phyloP scores from a whole-genome alignment of 37 sponge, comb jelly and placozoan species.

The Ianthella basta region DNA sequence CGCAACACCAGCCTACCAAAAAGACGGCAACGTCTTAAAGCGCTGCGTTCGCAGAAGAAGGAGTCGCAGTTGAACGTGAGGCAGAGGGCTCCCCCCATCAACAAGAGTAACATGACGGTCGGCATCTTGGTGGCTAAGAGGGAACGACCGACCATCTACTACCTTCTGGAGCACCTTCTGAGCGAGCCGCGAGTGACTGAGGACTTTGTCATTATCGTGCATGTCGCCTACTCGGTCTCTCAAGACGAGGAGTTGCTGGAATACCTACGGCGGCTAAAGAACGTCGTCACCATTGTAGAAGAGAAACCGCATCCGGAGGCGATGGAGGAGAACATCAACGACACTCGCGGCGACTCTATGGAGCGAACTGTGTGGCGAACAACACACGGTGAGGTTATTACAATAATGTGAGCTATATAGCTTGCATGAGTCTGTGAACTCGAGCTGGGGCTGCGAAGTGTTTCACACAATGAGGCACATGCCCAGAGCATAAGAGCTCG shows the following conservation, averaged over 20 bases:
- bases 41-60: no score
- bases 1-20: no score
- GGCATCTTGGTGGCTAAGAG: slow-evolving; percentile 39
- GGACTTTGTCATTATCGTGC: slow-evolving; percentile 28
- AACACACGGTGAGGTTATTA: slow-evolving; percentile 46
- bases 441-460: no score
- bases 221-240: slow-evolving; percentile 2
- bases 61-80: no score
- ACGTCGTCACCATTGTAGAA: neutral
- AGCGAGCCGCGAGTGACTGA: neutral
- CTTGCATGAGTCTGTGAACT: no score
- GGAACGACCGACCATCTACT: slow-evolving; percentile 19
- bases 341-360: slow-evolving; percentile 39
- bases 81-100: no score
- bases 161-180: neutral
- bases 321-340: slow-evolving; percentile 16
- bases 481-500: no score
- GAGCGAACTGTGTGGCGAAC: slow-evolving; percentile 44
- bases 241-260: slow-evolving; percentile 5
- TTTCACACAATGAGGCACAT: no score
- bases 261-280: neutral
- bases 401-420: neutral
- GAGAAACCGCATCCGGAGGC: slow-evolving; percentile 17
- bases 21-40: no score
- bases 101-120: slow-evolving; percentile 13